These are phyloP conservation scores for Exaiptasia diaphana DNA, from an alignment of 64 coral and sea anemone genomes.

Conservation along the genomic window DNA sequence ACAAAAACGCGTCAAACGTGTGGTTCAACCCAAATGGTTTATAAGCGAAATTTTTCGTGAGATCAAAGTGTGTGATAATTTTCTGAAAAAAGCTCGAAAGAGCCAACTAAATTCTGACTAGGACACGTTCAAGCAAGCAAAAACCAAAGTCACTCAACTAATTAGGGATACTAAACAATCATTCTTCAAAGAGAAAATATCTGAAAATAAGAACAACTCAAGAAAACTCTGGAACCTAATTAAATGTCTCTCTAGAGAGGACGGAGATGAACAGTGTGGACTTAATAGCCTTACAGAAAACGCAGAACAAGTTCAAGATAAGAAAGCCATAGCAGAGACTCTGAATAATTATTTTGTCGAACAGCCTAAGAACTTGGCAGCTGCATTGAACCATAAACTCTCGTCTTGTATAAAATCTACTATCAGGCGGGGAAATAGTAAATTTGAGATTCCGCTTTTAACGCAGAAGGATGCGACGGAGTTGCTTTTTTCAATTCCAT, in stretches of 20 bases:
- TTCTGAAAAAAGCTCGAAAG: constrained; percentile 22
- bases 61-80: constrained; percentile 22
- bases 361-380: constrained; percentile 14
- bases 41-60: background rate
- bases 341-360: constrained; percentile 46
- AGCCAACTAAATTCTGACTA: background rate
- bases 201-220: constrained; percentile 20
- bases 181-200: constrained; percentile 21
- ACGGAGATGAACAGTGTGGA: background rate
- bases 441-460: constrained; percentile 27
- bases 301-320: background rate
- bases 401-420: background rate
- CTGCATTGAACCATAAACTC: background rate
- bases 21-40: constrained; percentile 51
- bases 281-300: background rate
- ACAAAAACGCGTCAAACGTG: constrained; percentile 37
- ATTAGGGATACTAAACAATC: constrained; percentile 18
- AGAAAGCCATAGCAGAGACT: constrained; percentile 38
- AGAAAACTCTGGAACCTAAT: constrained; percentile 38
- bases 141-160: constrained; percentile 8
- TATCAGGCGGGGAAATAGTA: no score
- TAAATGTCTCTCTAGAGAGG: constrained; percentile 30
- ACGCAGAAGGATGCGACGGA: constrained; percentile 16
- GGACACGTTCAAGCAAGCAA: background rate
- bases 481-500: constrained; percentile 27